These are phyloP conservation scores for Melanargia galathea DNA, from an alignment of 2,888 invertebrate species.

Conservation along the genomic window DNA sequence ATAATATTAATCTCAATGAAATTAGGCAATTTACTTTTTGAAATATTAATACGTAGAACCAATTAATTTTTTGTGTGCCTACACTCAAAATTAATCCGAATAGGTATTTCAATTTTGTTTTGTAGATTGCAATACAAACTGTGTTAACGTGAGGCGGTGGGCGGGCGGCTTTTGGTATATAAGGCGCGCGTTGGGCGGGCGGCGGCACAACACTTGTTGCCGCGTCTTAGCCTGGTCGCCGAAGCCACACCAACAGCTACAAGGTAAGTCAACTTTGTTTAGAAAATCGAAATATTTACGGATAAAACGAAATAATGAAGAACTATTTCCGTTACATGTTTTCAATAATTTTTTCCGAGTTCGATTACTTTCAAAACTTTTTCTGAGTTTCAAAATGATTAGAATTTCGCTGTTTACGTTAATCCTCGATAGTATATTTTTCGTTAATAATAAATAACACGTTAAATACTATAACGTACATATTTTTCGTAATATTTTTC, in stretches of 20 bases:
- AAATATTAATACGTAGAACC: background rate
- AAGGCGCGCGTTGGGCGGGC: conserved; percentile 63
- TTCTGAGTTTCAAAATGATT: background rate
- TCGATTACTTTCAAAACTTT: background rate
- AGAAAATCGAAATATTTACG: conserved; percentile 1
- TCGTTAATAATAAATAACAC: background rate
- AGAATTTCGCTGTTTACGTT: background rate
- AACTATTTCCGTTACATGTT: background rate
- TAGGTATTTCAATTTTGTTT: conserved; percentile 56
- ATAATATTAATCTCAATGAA: background rate
- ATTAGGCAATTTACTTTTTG: background rate
- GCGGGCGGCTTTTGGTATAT: conserved; percentile 71
- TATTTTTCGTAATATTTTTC: background rate
- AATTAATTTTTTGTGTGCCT: no score
- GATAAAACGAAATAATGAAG: background rate
- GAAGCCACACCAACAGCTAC: conserved; percentile 50
- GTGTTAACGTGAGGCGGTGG: conserved; percentile 70
- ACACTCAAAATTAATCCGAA: conserved; percentile 27
- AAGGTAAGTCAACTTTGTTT: conserved; percentile 60
- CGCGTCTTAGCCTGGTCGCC: conserved; percentile 51
- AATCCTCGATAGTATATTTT: background rate
- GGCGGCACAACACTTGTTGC: conserved; percentile 79
- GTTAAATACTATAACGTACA: background rate
- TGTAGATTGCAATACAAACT: conserved; percentile 73
- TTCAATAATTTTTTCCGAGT: background rate